These are phyloP conservation scores for Corythoichthys haematopterus DNA, from an alignment of 2,113 vertebrate genomes.

Conservation along the genomic window DNA sequence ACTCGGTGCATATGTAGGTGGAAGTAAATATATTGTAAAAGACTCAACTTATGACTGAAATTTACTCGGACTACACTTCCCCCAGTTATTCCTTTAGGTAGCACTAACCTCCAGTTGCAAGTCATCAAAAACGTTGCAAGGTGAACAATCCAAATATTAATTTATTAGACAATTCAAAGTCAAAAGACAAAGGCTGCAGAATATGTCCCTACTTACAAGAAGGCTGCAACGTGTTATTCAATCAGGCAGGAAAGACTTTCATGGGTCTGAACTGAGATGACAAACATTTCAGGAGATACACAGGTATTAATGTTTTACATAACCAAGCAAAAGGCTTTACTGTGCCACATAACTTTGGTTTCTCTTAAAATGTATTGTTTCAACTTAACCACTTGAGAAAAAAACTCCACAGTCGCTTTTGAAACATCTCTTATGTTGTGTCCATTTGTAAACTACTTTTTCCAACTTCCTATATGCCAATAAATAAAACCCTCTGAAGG, in stretches of 20 bases:
- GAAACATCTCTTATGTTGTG: neutral
- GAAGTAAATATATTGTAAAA: too few relatives aligned
- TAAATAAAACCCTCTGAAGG: neutral
- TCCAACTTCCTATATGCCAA: neutral
- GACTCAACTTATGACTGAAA: too few relatives aligned
- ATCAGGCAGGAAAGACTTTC: slow-evolving; percentile 10
- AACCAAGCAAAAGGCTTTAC: too few relatives aligned
- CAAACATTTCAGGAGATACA: slow-evolving; percentile 25
- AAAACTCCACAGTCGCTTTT: neutral
- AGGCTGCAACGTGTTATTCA: neutral
- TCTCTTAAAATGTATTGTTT: neutral
- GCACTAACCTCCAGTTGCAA: too few relatives aligned
- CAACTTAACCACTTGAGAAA: neutral
- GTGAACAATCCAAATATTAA: neutral
- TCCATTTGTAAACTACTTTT: neutral
- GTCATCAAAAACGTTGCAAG: too few relatives aligned
- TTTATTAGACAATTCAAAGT: slow-evolving; percentile 43
- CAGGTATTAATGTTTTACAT: too few relatives aligned
- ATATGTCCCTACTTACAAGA: neutral
- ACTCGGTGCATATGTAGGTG: too few relatives aligned
- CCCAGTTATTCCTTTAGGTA: too few relatives aligned
- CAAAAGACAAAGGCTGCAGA: slow-evolving; percentile 10
- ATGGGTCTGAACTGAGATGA: slow-evolving; percentile 27
- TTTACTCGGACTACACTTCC: too few relatives aligned
- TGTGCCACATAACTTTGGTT: neutral